Conservation (phyloP, 2,888 invertebrate genomes). For the Halictus ligatus region DNA sequence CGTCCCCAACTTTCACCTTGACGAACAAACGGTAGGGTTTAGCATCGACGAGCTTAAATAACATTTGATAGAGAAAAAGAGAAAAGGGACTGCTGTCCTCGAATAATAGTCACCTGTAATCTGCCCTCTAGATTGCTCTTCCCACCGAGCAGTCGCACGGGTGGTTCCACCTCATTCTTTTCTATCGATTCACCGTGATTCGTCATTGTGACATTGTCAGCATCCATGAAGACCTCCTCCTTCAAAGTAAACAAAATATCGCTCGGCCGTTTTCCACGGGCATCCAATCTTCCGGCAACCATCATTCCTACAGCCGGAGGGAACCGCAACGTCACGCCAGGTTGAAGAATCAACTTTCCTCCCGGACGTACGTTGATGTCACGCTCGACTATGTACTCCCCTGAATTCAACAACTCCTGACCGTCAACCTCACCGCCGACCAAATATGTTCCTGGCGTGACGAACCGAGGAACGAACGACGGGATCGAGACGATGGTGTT, state of each 20-base stretch:
- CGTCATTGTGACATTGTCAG: constrained; percentile 87
- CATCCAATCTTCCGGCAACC: constrained; percentile 96
- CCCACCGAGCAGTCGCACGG: constrained; percentile 93
- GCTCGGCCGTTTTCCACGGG: constrained; percentile 91
- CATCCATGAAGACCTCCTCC: constrained; percentile 88
- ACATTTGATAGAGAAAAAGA: too few relatives aligned
- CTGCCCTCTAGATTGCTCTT: constrained; percentile 93
- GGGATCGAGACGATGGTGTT: constrained; percentile 92
- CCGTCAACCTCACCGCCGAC: constrained; percentile 98
- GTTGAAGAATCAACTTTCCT: constrained; percentile 94
- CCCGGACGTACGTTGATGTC: constrained; percentile 98
- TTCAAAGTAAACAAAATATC: constrained; percentile 92
- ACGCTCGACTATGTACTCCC: constrained; percentile 95
- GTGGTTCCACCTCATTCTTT: constrained; percentile 88
- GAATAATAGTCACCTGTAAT: constrained; percentile 86
- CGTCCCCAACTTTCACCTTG: constrained; percentile 91
- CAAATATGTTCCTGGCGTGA: constrained; percentile 88
- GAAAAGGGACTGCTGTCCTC: too few relatives aligned
- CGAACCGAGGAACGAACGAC: constrained; percentile 92
- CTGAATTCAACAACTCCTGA: constrained; percentile 91
- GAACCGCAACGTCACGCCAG: constrained; percentile 95
- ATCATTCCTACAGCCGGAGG: constrained; percentile 98
- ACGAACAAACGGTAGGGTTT: background rate
- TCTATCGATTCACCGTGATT: constrained; percentile 83
- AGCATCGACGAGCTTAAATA: background rate